phyloP scores from a whole-genome alignment of 2,797 vertebrate species.

The Enteromius mattozi region DNA sequence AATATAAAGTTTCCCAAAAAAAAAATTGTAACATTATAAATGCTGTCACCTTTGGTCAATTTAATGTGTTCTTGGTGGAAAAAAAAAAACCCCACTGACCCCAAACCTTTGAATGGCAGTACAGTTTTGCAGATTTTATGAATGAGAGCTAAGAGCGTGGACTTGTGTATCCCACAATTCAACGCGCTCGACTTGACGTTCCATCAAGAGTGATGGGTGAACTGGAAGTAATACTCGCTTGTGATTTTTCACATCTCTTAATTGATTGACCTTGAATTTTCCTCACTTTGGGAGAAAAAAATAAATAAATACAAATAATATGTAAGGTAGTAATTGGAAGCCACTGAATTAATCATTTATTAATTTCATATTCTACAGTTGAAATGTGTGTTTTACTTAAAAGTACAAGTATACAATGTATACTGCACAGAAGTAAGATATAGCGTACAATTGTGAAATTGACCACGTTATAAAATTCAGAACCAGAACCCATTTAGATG shows the following conservation, averaged over 20 bases:
- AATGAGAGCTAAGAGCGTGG: too few relatives aligned
- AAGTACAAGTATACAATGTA: not conserved
- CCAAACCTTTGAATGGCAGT: not conserved
- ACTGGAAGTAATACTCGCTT: not conserved
- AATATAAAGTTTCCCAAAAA: too few relatives aligned
- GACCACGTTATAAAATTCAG: not conserved
- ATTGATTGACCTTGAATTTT: not conserved
- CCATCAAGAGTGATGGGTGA: too few relatives aligned
- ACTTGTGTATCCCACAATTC: too few relatives aligned
- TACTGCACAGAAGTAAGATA: not conserved
- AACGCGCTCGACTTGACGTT: too few relatives aligned
- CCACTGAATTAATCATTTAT: not conserved
- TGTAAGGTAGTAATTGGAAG: not conserved
- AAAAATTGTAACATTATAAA: not conserved
- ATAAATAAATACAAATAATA: too few relatives aligned
- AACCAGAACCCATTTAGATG: not conserved
- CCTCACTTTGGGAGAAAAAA: too few relatives aligned
- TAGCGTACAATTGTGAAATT: not conserved
- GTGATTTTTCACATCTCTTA: too few relatives aligned
- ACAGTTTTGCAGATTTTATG: too few relatives aligned
- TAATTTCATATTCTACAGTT: not conserved
- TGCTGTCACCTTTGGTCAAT: not conserved
- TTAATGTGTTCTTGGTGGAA: not conserved
- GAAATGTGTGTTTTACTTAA: not conserved
- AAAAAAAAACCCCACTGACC: not conserved